Evolutionary conservation across 2,113 vertebrate genomes (phyloP).

Genomic region (Tragelaphus imberbis): DNA sequence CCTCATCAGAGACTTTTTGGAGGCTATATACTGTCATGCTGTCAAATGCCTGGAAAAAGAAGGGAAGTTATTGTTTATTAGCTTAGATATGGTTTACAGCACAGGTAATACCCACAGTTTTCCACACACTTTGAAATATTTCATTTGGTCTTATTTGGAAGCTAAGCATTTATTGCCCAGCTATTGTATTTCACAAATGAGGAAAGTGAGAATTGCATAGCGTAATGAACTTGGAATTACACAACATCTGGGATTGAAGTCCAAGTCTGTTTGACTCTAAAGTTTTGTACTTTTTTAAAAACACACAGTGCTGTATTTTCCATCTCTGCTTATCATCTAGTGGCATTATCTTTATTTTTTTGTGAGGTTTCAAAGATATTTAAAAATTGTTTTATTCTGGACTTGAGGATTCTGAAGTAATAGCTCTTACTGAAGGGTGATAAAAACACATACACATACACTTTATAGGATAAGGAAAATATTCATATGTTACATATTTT

Average conservation of each 20-base stretch:
- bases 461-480: conserved; percentile 21
- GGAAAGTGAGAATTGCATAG: background rate
- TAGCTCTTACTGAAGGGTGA: background rate
- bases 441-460: background rate
- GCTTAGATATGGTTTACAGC: background rate
- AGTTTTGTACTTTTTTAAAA: background rate
- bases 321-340: background rate
- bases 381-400: background rate
- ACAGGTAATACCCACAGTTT: background rate
- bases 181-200: conserved; percentile 10
- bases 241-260: background rate
- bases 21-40: background rate
- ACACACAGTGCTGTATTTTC: background rate
- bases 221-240: background rate
- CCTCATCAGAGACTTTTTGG: background rate
- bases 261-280: background rate
- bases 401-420: conserved; percentile 35
- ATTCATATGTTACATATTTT: conserved; percentile 3
- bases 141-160: conserved; percentile 29
- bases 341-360: conserved; percentile 12
- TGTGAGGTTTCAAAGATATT: background rate
- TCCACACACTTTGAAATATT: background rate
- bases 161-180: conserved; percentile 6
- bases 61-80: background rate
- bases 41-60: background rate